Base-by-base conservation (phyloP, 2,888 invertebrate genomes). In the Argyra leucocephala region DNA sequence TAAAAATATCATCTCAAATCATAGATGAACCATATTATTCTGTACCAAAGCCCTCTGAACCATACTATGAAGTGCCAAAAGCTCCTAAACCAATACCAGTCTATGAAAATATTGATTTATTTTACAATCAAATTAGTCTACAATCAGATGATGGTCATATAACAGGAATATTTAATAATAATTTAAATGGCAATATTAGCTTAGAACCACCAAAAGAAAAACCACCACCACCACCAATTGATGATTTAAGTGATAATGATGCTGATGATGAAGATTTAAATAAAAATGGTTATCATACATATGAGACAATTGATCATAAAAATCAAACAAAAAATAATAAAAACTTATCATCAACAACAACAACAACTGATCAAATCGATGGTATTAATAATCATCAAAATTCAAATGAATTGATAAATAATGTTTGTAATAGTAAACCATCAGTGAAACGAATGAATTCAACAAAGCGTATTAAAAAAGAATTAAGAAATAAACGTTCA, bases 401-500 rank as follows among this genome's bases (percentile, higher is more conserved):
- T n/a, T 57, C 26, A 61, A 22, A 36, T 22, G 12, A 24, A 62
- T 26, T 26, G 60, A 26, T 3, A 31, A 31, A 7, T 31, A 48
- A 31, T 60, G 64, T 15, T 22, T 75, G 83, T 82, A 82, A 84
- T 61, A 83, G 59, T 48, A 63, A 65, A 65, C 78, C 87, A 71
- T n/a, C n/a, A n/a, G 83, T 90, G 69, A 87, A 88, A 72, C 85
- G 90, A 70, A 83, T 89, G 65, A 91, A 90, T 73, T 91, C 91
- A 18, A 90, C 92, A 1, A 89, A 91, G 69, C 84, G 91, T 71
- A 91, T 93, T 73, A 91, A 91, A 73, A 91, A 92, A 74, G 93
- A 93, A 75, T 83, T 93, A 64, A 84, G 91, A 12, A 89, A 88
- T 74, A 89, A 93, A 74, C 86, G 93, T 62, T 88, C 90, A 48